Conservation (phyloP, 2,113 vertebrate genomes). For the Hypanus sabinus region DNA sequence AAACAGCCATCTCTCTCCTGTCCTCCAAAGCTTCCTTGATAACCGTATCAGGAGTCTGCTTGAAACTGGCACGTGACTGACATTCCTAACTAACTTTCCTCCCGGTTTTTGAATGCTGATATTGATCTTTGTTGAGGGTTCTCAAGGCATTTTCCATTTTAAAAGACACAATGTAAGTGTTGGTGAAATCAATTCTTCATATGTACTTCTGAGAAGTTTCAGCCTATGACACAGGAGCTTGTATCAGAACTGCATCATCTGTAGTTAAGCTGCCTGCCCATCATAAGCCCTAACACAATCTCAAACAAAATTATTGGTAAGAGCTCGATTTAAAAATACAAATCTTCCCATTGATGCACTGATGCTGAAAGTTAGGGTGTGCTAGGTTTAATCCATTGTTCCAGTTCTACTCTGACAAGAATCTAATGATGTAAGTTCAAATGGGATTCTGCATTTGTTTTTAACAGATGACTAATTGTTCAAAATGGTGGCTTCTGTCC, state of each 20-base stretch:
- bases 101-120: not conserved
- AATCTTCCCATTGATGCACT: not conserved
- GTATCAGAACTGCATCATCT: not conserved
- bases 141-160: not conserved
- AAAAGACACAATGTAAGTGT: not conserved
- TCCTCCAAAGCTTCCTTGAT: not conserved
- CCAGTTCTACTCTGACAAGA: not conserved
- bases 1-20: not conserved
- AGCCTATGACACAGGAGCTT: not conserved
- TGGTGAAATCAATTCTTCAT: not conserved
- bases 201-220: not conserved
- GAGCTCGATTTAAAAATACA: not conserved
- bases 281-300: not conserved
- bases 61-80: not conserved
- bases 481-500: not conserved
- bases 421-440: not conserved
- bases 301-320: not conserved
- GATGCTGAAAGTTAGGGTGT: not conserved
- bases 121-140: not conserved
- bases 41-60: not conserved
- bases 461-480: not conserved
- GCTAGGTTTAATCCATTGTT: not conserved
- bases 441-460: not conserved
- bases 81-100: no score
- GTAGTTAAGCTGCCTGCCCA: not conserved